Conservation (phyloP, 2,113 vertebrate genomes). For the Phycodurus eques region DNA sequence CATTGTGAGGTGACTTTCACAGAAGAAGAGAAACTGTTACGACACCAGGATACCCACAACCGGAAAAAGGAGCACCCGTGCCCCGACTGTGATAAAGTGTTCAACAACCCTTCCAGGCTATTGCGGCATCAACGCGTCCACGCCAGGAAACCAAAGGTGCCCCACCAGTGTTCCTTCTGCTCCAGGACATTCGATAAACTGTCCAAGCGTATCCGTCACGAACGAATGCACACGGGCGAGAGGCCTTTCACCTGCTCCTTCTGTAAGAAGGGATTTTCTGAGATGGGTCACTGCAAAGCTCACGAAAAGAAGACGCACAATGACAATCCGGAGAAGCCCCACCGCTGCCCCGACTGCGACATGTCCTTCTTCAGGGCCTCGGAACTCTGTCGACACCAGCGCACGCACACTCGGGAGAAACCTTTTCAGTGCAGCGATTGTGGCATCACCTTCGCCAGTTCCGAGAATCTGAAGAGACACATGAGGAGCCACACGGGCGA, state of each 20-base stretch:
- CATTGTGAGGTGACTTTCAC: slow-evolving; percentile 56
- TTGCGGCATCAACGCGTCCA: slow-evolving; percentile 57
- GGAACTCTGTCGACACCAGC: slow-evolving; percentile 40
- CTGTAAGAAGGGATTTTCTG: slow-evolving; percentile 59
- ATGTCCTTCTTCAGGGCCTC: slow-evolving; percentile 65
- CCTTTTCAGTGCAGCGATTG: slow-evolving; percentile 58
- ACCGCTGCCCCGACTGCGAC: slow-evolving; percentile 44
- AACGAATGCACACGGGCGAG: slow-evolving; percentile 65
- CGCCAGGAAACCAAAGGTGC: slow-evolving; percentile 48
- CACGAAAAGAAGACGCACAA: slow-evolving; percentile 57
- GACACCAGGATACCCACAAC: slow-evolving; percentile 54
- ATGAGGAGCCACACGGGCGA: slow-evolving; percentile 63
- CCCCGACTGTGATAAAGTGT: slow-evolving; percentile 60
- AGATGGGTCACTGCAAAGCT: slow-evolving; percentile 59
- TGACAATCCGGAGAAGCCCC: slow-evolving; percentile 60
- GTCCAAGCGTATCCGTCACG: slow-evolving; percentile 58
- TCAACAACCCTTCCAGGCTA: slow-evolving; percentile 56
- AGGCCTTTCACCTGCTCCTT: slow-evolving; percentile 59
- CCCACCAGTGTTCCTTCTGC: slow-evolving; percentile 61
- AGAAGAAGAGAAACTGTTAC: slow-evolving; percentile 48
- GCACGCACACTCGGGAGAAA: slow-evolving; percentile 61
- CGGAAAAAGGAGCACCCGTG: slow-evolving; percentile 60
- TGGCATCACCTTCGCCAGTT: slow-evolving; percentile 59
- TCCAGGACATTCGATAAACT: slow-evolving; percentile 49
- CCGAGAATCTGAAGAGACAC: slow-evolving; percentile 63